These are phyloP conservation scores for Copidosoma floridanum DNA, from an alignment of 1,140 invertebrate genomes.

Conservation along the genomic window DNA sequence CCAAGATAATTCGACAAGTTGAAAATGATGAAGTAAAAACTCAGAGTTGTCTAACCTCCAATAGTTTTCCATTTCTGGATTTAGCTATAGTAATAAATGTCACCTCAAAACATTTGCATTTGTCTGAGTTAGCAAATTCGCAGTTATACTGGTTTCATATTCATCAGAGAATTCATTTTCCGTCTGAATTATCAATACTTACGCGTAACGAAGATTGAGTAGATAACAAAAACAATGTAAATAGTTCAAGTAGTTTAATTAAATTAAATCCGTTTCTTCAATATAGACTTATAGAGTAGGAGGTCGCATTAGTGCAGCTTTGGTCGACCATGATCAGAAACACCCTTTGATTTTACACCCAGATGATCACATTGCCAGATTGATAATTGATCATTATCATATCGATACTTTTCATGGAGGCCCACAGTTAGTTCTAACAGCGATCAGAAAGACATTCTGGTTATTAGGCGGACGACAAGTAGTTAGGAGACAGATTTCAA, in stretches of 20 bases:
- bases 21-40: no score
- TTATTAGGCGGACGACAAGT: not conserved
- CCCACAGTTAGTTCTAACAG: not conserved
- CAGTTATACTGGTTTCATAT: not conserved
- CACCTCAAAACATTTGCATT: no score
- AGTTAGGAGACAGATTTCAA: not conserved
- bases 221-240: no score
- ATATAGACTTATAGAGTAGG: not conserved
- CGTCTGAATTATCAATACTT: not conserved
- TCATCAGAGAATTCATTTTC: not conserved
- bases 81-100: no score
- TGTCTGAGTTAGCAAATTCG: not conserved
- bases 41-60: no score
- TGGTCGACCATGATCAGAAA: not conserved
- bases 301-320: constrained; percentile 4
- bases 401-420: constrained; percentile 13
- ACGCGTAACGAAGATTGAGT: not conserved
- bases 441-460: constrained; percentile 2
- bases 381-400: not conserved
- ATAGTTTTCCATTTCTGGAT: no score
- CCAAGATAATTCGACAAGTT: no score
- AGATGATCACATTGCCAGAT: not conserved
- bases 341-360: constrained; percentile 1
- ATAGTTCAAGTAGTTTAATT: not conserved
- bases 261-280: not conserved